These are phyloP conservation scores for Gambusia yucatana DNA, from an alignment of 2,797 vertebrate species.

Conservation along the genomic window DNA sequence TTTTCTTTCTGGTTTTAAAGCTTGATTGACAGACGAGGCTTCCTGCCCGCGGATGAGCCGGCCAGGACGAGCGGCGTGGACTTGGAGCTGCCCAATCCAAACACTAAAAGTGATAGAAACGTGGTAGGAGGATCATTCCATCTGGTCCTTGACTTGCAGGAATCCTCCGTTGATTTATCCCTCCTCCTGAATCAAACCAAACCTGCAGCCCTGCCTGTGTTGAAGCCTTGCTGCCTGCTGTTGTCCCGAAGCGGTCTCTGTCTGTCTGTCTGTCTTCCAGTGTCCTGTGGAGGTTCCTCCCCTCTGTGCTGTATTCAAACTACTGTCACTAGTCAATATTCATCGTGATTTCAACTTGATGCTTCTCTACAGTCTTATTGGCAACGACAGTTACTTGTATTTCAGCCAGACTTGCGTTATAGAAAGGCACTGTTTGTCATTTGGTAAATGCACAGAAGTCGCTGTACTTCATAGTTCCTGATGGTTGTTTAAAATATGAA, in stretches of 20 bases:
- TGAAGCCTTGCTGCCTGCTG: constrained; percentile 54
- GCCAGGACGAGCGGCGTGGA: constrained; percentile 76
- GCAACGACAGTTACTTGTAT: not conserved
- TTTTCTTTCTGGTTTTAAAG: constrained; percentile 68
- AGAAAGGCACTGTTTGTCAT: not conserved
- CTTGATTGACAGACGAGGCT: constrained; percentile 93
- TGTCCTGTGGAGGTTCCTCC: not conserved
- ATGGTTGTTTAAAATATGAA: not conserved
- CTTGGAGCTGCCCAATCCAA: constrained; percentile 76
- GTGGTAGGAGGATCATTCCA: constrained; percentile 87
- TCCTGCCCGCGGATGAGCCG: constrained; percentile 82
- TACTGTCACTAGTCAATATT: not conserved
- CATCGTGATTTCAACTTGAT: not conserved
- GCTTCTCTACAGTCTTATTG: not conserved
- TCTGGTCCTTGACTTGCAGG: constrained; percentile 55
- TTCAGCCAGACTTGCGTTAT: not conserved
- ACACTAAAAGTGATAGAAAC: constrained; percentile 84
- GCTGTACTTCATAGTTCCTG: not conserved
- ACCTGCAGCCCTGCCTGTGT: constrained; percentile 44
- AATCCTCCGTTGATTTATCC: constrained; percentile 23
- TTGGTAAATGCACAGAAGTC: not conserved
- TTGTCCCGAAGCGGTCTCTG: not conserved
- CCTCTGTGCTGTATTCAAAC: not conserved
- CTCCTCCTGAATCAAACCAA: not conserved
- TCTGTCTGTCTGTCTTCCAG: not conserved